Percentiles rank a stretch among this genome's conserved stretches.
Conservation (phyloP, 2,797 vertebrate species). For the Capromys pilorides region DNA sequence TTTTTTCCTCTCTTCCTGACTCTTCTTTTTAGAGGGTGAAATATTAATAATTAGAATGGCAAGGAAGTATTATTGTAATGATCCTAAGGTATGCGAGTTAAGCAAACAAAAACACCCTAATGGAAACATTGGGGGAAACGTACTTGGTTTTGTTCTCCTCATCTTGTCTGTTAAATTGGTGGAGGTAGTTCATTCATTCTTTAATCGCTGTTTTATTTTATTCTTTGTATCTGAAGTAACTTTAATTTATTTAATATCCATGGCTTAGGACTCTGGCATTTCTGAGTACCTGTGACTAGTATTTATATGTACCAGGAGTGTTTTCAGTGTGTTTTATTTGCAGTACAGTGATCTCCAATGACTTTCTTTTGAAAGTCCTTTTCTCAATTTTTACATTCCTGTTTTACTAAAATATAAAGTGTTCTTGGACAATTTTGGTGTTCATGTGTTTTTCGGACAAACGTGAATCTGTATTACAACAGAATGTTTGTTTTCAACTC, state of each 20-base stretch:
- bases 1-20: conserved; percentile 40
- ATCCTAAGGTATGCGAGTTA: neutral
- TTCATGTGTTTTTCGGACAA: too few species aligned
- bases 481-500: conserved; percentile 72
- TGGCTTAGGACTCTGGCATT: conserved; percentile 85
- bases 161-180: too few species aligned
- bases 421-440: too few species aligned
- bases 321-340: conserved; percentile 85
- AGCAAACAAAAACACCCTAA: conserved; percentile 32
- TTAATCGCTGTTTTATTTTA: too few species aligned
- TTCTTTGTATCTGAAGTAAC: too few species aligned
- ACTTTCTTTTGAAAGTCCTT: conserved; percentile 86
- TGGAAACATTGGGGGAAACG: conserved; percentile 17
- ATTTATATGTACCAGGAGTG: too few species aligned
- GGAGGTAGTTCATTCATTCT: too few species aligned
- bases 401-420: too few species aligned
- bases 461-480: too few species aligned
- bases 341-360: conserved; percentile 94
- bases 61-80: conserved; percentile 50
- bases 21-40: conserved; percentile 43
- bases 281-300: conserved; percentile 87
- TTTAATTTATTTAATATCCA: conserved; percentile 93
- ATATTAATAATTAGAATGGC: conserved; percentile 54
- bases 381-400: conserved; percentile 62
- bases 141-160: neutral